Percentiles rank a stretch among this genome's conserved stretches.
Conservation (phyloP, 2,113 vertebrate genomes). For the Turdus rufiventris region DNA sequence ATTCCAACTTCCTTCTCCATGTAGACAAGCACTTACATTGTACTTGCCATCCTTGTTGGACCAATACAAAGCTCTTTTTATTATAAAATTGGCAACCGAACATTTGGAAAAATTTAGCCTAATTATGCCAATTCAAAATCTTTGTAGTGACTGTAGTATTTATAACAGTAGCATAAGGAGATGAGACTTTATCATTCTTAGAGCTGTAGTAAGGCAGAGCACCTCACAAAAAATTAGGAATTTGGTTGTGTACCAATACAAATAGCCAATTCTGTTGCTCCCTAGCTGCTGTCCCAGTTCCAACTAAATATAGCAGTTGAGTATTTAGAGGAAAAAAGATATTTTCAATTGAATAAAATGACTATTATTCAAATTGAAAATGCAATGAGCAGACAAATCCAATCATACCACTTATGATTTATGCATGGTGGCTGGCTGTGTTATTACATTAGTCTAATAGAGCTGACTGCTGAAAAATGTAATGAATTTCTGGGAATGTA, state of each 20-base stretch:
- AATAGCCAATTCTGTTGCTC: not conserved
- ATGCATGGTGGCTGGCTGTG: conserved; percentile 11
- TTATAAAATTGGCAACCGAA: not conserved
- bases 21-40: not conserved
- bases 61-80: not conserved
- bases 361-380: conserved; percentile 22
- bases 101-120: not conserved
- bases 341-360: conserved; percentile 23
- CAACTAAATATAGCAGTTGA: not conserved
- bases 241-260: not conserved
- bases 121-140: not conserved
- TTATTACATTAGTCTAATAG: conserved; percentile 35
- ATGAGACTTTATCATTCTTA: not conserved
- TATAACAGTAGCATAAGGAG: not conserved
- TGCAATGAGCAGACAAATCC: conserved; percentile 28
- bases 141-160: not conserved
- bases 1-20: not conserved
- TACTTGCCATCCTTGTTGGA: not conserved
- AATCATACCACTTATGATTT: conserved; percentile 41
- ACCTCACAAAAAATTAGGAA: not conserved
- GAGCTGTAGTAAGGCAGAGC: not conserved
- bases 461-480: conserved; percentile 28
- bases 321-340: conserved; percentile 34
- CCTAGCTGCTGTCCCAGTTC: not conserved
- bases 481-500: not conserved